Percentiles rank a stretch among this genome's conserved stretches.
Evolutionary conservation across 1,140 invertebrate species (phyloP).

Genomic region (Wiebesia pumilae): DNA sequence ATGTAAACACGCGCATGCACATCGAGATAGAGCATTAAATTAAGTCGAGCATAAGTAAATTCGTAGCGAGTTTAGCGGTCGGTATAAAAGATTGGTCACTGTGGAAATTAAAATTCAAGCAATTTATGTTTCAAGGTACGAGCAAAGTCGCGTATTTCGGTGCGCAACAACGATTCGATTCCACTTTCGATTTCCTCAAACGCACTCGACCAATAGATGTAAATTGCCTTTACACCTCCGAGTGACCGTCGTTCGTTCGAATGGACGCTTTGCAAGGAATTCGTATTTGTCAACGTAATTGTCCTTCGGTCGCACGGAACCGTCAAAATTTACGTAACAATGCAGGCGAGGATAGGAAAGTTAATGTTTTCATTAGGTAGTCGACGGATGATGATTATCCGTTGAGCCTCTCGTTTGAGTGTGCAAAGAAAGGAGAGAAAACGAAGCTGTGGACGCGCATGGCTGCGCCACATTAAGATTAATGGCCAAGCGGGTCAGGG

Average conservation of each 20-base stretch:
- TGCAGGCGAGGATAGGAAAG: slow-evolving; percentile 44
- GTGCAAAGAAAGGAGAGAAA: slow-evolving; percentile 53
- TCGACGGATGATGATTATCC: slow-evolving; percentile 61
- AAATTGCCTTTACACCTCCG: neutral
- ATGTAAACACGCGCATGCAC: too few species aligned
- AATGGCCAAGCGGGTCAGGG: slow-evolving; percentile 55
- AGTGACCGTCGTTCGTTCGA: too few species aligned
- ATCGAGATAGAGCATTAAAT: too few species aligned
- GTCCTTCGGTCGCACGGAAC: neutral
- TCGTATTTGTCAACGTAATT: neutral
- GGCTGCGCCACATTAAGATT: slow-evolving; percentile 62
- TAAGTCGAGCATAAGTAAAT: too few species aligned
- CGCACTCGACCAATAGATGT: too few species aligned
- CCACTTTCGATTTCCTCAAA: neutral
- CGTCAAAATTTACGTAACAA: slow-evolving; percentile 43
- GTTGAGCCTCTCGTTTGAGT: slow-evolving; percentile 37
- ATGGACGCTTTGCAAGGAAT: too few species aligned
- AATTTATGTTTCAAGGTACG: too few species aligned
- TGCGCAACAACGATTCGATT: too few species aligned
- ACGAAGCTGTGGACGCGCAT: slow-evolving; percentile 57
- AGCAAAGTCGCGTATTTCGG: too few species aligned
- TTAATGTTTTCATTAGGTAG: slow-evolving; percentile 65
- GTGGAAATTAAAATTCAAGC: too few species aligned
- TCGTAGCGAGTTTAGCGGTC: too few species aligned
- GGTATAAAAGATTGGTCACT: too few species aligned